Conservation (phyloP, 2,888 invertebrate genomes). For the Drosophila eohydei region DNA sequence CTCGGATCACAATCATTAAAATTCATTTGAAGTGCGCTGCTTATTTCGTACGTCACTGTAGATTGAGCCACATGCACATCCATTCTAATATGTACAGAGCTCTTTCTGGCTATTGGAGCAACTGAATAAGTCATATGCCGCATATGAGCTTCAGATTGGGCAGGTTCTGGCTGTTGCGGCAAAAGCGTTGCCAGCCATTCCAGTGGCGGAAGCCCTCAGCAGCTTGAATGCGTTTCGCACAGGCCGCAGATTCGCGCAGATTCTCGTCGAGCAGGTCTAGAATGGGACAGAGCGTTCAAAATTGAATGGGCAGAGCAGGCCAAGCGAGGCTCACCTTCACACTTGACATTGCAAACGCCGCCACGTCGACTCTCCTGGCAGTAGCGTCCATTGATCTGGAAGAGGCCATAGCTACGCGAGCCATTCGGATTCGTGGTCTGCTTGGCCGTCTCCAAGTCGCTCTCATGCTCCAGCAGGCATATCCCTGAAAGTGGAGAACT, state of each 20-base stretch:
- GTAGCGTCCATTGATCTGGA: slow-evolving; percentile 90
- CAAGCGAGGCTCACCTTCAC: slow-evolving; percentile 87
- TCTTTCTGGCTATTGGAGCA: background rate
- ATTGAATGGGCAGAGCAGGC: too few species aligned
- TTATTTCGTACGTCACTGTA: background rate
- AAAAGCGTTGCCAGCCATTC: slow-evolving; percentile 79
- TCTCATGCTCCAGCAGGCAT: slow-evolving; percentile 87
- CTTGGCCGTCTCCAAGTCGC: slow-evolving; percentile 88
- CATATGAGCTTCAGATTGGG: slow-evolving; percentile 75
- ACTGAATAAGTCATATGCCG: slow-evolving; percentile 46
- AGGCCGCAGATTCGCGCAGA: slow-evolving; percentile 87
- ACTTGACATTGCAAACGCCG: slow-evolving; percentile 89
- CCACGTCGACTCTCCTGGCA: slow-evolving; percentile 86
- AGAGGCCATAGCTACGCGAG: slow-evolving; percentile 88
- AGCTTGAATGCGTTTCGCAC: slow-evolving; percentile 88
- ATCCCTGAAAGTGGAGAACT: slow-evolving; percentile 69
- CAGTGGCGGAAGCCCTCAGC: slow-evolving; percentile 86
- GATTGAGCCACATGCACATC: background rate
- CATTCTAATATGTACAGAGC: background rate
- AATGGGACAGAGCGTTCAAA: background rate
- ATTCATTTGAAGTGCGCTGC: background rate
- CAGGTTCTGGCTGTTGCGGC: slow-evolving; percentile 71
- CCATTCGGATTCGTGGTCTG: slow-evolving; percentile 87
- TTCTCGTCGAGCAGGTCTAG: slow-evolving; percentile 88
- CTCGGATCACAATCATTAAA: background rate